These are phyloP conservation scores for Pyxicephalus adspersus DNA, from an alignment of 2,113 vertebrate species.

Conservation along the genomic window DNA sequence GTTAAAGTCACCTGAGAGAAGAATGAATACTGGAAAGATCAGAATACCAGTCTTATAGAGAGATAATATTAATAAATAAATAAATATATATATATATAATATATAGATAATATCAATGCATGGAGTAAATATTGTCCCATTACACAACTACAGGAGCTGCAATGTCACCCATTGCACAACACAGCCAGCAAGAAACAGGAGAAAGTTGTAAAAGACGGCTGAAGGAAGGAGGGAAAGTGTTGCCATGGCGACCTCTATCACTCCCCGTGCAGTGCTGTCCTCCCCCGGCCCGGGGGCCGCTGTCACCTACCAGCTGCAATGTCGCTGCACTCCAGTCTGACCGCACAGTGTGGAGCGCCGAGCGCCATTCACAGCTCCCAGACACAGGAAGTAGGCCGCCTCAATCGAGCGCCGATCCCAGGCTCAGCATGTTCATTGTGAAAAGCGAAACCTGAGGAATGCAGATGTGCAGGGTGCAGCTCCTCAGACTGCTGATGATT, in stretches of 20 bases:
- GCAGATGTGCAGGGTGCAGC: no score
- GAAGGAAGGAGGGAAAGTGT: neutral
- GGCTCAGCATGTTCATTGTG: neutral
- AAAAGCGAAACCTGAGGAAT: neutral
- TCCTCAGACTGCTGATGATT: no score
- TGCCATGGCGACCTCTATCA: neutral
- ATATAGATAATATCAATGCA: no score
- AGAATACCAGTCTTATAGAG: no score
- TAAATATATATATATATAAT: no score
- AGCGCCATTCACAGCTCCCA: constrained; percentile 1
- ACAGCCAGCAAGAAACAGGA: neutral
- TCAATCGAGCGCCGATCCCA: neutral
- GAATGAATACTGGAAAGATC: no score
- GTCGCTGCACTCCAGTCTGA: neutral
- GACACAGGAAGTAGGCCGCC: constrained; percentile 4
- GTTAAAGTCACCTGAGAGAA: no score
- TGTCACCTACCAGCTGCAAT: constrained; percentile 25
- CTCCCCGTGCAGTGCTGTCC: no score
- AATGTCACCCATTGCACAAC: neutral
- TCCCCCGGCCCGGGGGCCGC: no score
- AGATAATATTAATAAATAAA: no score
- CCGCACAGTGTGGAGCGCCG: neutral
- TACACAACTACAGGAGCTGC: neutral
- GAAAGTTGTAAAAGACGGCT: no score
- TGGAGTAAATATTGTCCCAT: no score